Base-by-base conservation (phyloP, 2,888 invertebrate species). In the Calliopum simillimum region DNA sequence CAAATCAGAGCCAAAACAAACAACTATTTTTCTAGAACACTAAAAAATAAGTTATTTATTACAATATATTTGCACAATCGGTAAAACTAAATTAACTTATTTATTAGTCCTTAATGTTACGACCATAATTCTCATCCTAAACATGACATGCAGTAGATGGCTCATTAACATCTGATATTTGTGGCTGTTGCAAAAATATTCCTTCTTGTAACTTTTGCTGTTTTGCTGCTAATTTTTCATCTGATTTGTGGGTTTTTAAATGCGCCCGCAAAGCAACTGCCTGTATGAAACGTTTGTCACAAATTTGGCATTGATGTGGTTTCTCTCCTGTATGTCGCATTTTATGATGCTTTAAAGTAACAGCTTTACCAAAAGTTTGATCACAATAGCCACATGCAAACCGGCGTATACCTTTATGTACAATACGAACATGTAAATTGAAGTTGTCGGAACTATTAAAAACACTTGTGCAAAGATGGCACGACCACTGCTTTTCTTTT, bases 301-400 rank as follows among this genome's bases (percentile, higher is more conserved):
- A 81, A 6, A 77, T 62, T 8, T 66, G 66, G 19, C 80, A 80
- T 25, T 70, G 75, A 43, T 78, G 77, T 11, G 79, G 79, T 23
- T 77, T 79, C 53, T 79, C 79, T 0, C 80, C 80, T 0, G 80
- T 80, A 33, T 80, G 80, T 0, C 76, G 63, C 77, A 80, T 77
- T 73, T 78, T 79, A 68, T 81, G 81, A 73, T 79, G 78, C 55
- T 78, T 78, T 12, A 80, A 71, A 8, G 79, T 78, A 59, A 80
- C 78, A 1, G 76, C 73, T 59, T 80, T 81, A 5, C 78, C 78
- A 64, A 81, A 81, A 25, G 76, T 77, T 63, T 76, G 75, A 16
- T 79, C 77, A 62, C 81, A 81, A 69, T 68, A 77, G 5, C 72
- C 70, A 49, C 81, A 81, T 4, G 71, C 70, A 64, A 74, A 79